These are phyloP conservation scores for Scaptomyza parva DNA, from an alignment of 2,888 invertebrate genomes.

Conservation along the genomic window DNA sequence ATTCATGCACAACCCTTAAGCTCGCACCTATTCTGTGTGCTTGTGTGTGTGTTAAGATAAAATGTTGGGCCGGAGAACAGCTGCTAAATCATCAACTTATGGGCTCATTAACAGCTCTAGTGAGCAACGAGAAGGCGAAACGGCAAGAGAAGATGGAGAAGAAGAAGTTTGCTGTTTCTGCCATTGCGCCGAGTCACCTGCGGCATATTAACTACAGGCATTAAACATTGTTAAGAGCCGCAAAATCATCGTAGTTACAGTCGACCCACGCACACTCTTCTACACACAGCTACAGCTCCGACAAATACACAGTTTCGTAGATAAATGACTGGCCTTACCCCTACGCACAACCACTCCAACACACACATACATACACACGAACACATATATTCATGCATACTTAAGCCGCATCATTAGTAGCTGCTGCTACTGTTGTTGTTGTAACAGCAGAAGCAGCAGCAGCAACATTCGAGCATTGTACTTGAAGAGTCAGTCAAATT, in stretches of 20 bases:
- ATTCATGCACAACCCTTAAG: conserved; percentile 53
- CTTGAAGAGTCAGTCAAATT: conserved; percentile 68
- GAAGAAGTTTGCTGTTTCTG: conserved; percentile 22
- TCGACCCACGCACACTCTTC: conserved; percentile 42
- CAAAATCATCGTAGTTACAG: conserved; percentile 59
- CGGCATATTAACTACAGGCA: conserved; percentile 78
- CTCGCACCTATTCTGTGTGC: neutral
- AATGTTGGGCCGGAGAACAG: conserved; percentile 20
- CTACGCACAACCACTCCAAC: conserved; percentile 4
- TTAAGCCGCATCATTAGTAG: conserved; percentile 60
- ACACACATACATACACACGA: conserved; percentile 12
- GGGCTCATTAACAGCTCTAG: conserved; percentile 61
- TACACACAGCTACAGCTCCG: neutral
- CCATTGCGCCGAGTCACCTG: conserved; percentile 66
- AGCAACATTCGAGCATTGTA: conserved; percentile 38
- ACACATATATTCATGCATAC: conserved; percentile 18
- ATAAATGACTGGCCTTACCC: conserved; percentile 54
- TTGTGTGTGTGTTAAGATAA: neutral
- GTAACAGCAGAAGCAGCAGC: conserved; percentile 36
- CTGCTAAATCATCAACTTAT: conserved; percentile 57
- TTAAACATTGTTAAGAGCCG: conserved; percentile 64
- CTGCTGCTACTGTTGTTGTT: no score
- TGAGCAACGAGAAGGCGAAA: conserved; percentile 9
- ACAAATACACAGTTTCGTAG: conserved; percentile 39
- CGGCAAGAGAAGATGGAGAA: no score